A percentile compares a stretch with the other conserved stretches of the same genome.
Conservation (phyloP, 2,888 invertebrate genomes). For the Tipula unca region DNA sequence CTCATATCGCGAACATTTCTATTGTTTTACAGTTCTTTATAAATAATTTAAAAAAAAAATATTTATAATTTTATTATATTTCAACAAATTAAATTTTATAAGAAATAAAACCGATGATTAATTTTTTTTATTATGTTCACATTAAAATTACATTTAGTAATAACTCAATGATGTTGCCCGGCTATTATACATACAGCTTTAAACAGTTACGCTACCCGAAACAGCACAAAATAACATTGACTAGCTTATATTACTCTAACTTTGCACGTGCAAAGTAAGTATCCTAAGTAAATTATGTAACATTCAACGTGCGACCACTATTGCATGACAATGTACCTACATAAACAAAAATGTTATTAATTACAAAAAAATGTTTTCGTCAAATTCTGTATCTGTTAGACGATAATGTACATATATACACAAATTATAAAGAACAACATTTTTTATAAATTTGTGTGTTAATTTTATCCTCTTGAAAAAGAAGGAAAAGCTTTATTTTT, state of each 20-base stretch:
- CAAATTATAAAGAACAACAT: neutral
- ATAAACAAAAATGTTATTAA: neutral
- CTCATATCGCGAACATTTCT: neutral
- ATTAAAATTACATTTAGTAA: neutral
- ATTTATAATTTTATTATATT: neutral
- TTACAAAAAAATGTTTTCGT: neutral
- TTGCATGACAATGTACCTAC: neutral
- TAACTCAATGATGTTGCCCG: neutral
- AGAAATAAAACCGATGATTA: neutral
- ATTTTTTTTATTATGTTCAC: neutral
- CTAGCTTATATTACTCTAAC: neutral
- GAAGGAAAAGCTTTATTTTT: neutral
- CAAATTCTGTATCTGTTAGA: neutral
- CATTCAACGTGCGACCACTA: no score
- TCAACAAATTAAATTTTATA: neutral
- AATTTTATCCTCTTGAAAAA: neutral
- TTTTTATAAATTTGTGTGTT: neutral
- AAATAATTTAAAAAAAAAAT: neutral
- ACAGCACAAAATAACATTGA: no score
- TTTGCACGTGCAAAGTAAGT: neutral
- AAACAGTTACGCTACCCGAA: no score
- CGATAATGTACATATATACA: neutral
- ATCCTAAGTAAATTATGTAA: no score
- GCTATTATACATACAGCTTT: no score
- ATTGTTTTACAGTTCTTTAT: neutral